These are phyloP conservation scores for Lasioglossum villosulum DNA, from an alignment of 2,888 invertebrate genomes.

Conservation along the genomic window DNA sequence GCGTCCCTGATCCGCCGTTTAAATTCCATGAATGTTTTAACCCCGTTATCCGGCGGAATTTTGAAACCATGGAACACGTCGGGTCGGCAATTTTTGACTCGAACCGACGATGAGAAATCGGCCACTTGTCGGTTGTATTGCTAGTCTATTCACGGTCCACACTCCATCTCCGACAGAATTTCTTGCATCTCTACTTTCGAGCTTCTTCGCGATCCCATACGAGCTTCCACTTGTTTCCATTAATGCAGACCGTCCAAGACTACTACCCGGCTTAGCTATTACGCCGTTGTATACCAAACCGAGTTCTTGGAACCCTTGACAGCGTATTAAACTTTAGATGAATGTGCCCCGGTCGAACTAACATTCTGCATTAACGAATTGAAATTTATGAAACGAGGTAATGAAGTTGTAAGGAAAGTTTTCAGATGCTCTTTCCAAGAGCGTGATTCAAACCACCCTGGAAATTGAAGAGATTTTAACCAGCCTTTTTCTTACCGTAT, in stretches of 20 bases:
- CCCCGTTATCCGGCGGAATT: not conserved
- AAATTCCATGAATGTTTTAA: not conserved
- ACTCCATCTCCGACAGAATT: not conserved
- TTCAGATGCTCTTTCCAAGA: not conserved
- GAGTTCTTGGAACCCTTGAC: not conserved
- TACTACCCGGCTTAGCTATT: not conserved
- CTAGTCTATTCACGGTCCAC: not conserved
- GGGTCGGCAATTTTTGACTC: not conserved
- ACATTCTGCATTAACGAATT: not conserved
- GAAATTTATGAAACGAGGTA: not conserved
- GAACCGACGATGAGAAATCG: not conserved
- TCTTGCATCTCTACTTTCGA: not conserved
- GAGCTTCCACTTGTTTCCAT: constrained; percentile 5
- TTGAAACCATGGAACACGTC: not conserved
- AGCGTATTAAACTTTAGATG: not conserved
- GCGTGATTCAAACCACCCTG: not conserved
- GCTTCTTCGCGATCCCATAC: not conserved
- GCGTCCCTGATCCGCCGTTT: not conserved
- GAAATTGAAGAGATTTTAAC: not conserved
- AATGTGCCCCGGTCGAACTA: not conserved
- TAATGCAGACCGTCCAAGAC: not conserved
- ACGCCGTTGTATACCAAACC: not conserved
- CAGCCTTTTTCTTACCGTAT: not conserved
- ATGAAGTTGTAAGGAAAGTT: not conserved
- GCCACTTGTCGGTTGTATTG: not conserved